Conservation (phyloP, 2,888 invertebrate species). For the Pristionchus exspectatus region DNA sequence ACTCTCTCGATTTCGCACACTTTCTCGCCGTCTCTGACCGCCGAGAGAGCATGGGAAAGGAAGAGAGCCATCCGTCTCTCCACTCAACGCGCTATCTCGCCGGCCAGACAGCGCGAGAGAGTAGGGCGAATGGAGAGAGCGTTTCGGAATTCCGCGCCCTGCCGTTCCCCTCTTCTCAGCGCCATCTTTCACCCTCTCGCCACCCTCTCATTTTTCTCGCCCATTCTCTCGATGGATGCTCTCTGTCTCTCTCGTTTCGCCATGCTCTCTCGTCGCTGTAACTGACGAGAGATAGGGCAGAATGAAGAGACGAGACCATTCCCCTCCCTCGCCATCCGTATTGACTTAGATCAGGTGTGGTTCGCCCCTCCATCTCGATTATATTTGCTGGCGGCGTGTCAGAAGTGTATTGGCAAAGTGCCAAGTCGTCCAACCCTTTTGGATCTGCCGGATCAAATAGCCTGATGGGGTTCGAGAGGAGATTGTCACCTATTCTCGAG, state of each 20-base stretch:
- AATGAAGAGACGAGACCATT: background rate
- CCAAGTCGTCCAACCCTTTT: background rate
- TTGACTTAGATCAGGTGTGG: constrained; percentile 31
- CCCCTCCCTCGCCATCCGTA: background rate
- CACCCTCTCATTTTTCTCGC: background rate
- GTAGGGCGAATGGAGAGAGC: background rate
- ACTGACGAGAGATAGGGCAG: too few relatives aligned
- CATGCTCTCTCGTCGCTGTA: background rate
- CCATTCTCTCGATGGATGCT: background rate
- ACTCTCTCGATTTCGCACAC: background rate
- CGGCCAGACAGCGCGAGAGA: too few relatives aligned
- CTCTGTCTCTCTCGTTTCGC: background rate
- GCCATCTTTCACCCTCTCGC: background rate
- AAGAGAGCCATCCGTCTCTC: background rate
- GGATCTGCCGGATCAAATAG: background rate
- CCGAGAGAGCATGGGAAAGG: background rate
- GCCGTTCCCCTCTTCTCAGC: background rate
- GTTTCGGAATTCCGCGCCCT: background rate
- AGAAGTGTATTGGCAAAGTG: background rate
- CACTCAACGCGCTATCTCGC: too few relatives aligned
- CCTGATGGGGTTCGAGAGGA: too few relatives aligned
- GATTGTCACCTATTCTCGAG: too few relatives aligned
- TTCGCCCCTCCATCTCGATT: background rate
- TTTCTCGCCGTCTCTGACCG: background rate
- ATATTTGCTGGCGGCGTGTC: background rate